Evolutionary conservation across 2,888 invertebrate genomes (phyloP), one percentile per base, ranked within the genome.

Genomic region (Tetranychus piercei): DNA sequence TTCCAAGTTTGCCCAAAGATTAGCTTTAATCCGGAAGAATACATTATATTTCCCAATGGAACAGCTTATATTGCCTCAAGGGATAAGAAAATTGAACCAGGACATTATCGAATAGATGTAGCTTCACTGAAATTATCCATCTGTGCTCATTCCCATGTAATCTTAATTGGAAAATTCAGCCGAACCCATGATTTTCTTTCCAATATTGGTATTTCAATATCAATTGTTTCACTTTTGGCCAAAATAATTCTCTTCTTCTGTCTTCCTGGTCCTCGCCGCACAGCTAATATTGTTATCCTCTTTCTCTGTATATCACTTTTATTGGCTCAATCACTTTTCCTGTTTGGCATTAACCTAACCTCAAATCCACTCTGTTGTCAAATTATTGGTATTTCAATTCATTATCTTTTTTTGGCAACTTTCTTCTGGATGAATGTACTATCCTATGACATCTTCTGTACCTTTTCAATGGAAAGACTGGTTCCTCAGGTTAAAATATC

Each of bases 381-480:
- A 45, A 66, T 75, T 9, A 22, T 80, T 0, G 81, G 78, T 1
- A 77, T 80, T 1, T 44, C 77, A 1, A 78, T 80, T 74, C 82
- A 82, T 75, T 82, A 79, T 75, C 77, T 76, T 43, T 81, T 79
- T 75, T 77, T 82, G 69, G 79, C 80, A 0, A 78, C 81, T 2
- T 81, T 82, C 77, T 79, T 79, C 75, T 82, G 82, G 82, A 80
- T 80, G 79, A 82, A 80, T 75, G 79, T 81, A 1, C 78, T 82
- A 73, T 80, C 82, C 8, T 78, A 80, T 74, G 81, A 81, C 76
- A 79, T 81, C n/a, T 81, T 80, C 78, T 77, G 78, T 74, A 81
- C 81, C 0, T 81, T 82, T 75, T 45, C 76, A 18, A 70, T 15
- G 34, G 34, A 67, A 15, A n/a, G 23, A 18, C 55, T 73, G 6